Percentiles rank a stretch among this genome's conserved stretches.
Evolutionary conservation across 2,888 invertebrate genomes (phyloP).

Genomic region (Clusia tigrina): DNA sequence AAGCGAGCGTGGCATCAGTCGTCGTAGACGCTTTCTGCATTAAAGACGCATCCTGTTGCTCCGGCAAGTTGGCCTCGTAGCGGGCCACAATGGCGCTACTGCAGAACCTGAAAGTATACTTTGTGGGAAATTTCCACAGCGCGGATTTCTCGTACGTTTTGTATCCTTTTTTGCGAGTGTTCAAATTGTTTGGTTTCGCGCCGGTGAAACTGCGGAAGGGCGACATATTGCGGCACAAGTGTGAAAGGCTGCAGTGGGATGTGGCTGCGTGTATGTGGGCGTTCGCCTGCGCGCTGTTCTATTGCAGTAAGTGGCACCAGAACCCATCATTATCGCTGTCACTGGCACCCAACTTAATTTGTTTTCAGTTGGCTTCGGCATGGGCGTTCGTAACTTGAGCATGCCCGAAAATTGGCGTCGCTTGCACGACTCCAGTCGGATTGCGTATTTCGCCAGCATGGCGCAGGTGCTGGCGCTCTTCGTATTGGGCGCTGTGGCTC

Average conservation of each 20-base stretch:
- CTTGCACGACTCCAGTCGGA: slow-evolving; percentile 33
- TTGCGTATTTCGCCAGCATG: slow-evolving; percentile 46
- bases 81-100: background rate
- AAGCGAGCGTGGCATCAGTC: background rate
- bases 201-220: slow-evolving; percentile 41
- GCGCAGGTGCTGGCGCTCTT: slow-evolving; percentile 46
- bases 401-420: slow-evolving; percentile 18
- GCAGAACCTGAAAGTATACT: slow-evolving; percentile 14
- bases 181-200: slow-evolving; percentile 43
- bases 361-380: slow-evolving; percentile 41
- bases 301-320: slow-evolving; percentile 32
- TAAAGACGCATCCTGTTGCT: background rate
- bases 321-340: background rate
- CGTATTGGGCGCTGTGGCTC: slow-evolving; percentile 36
- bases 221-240: slow-evolving; percentile 26
- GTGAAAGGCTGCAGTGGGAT: slow-evolving; percentile 35
- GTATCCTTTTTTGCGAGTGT: slow-evolving; percentile 47
- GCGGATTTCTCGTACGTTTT: slow-evolving; percentile 41
- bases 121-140: slow-evolving; percentile 24
- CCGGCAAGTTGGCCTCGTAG: background rate
- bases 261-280: slow-evolving; percentile 28
- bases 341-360: background rate
- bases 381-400: slow-evolving; percentile 36
- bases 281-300: slow-evolving; percentile 23
- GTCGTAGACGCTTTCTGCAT: background rate